These are phyloP conservation scores for Monodelphis domestica DNA, from an alignment of 2,797 vertebrate genomes.

Conservation along the genomic window DNA sequence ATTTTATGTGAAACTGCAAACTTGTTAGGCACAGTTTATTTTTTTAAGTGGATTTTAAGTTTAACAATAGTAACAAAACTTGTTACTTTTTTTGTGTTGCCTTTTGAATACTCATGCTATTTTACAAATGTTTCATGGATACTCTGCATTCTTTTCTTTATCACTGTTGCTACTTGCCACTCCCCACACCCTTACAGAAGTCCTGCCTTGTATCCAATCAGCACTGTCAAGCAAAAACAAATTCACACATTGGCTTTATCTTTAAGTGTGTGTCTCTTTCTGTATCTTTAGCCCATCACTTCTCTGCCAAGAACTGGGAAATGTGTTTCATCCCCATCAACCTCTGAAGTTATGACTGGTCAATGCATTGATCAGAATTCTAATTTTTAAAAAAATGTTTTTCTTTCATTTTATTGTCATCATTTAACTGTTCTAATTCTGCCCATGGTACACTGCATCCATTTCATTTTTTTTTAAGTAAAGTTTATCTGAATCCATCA, in stretches of 20 bases:
- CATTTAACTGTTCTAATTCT: not conserved
- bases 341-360: not conserved
- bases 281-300: not conserved
- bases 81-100: not conserved
- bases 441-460: not conserved
- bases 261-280: not conserved
- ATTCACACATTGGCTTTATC: not conserved
- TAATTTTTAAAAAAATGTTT: not conserved
- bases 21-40: not conserved
- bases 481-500: no score
- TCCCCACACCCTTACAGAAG: not conserved
- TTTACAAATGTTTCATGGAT: not conserved
- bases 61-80: not conserved
- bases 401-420: not conserved
- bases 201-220: not conserved
- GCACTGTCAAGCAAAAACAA: not conserved
- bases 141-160: not conserved
- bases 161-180: not conserved
- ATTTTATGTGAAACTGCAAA: not conserved
- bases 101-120: not conserved
- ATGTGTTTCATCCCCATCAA: not conserved
- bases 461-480: no score
- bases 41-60: not conserved
- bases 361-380: not conserved
- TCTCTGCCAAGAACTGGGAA: not conserved